A percentile compares a stretch with the other conserved stretches of the same genome.
These are phyloP conservation scores for Tricholaema leucomelas DNA, from an alignment of 2,113 vertebrate genomes.

Conservation along the genomic window DNA sequence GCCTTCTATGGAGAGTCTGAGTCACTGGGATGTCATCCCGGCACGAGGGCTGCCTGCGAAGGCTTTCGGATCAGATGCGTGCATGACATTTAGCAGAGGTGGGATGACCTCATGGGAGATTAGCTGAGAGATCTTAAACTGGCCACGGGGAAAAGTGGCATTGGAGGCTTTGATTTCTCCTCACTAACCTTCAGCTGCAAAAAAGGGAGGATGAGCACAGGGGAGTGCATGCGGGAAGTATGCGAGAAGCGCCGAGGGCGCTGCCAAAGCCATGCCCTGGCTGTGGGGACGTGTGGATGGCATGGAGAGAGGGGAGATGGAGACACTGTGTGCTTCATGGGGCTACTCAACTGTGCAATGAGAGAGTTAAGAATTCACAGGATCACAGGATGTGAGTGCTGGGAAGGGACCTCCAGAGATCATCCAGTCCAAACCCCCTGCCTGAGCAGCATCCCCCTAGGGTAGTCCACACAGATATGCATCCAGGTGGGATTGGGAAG, in stretches of 20 bases:
- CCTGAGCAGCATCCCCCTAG: no score
- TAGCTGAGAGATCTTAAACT: conserved; percentile 61
- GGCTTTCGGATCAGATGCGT: conserved; percentile 74
- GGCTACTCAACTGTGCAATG: neutral
- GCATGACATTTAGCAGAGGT: conserved; percentile 80
- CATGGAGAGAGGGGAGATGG: neutral
- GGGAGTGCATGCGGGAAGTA: conserved; percentile 46
- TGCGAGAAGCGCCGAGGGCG: neutral
- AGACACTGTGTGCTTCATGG: neutral
- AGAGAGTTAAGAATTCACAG: neutral
- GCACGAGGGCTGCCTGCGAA: conserved; percentile 46
- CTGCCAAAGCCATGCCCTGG: neutral
- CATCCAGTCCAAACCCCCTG: no score
- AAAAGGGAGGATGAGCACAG: conserved; percentile 69
- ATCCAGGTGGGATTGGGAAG: no score
- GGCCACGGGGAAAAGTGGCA: conserved; percentile 37
- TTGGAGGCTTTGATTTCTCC: conserved; percentile 51
- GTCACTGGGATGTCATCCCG: conserved; percentile 70
- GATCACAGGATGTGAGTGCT: no score
- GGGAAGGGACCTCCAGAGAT: no score
- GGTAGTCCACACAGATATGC: no score
- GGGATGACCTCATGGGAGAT: conserved; percentile 70
- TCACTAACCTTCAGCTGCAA: conserved; percentile 69
- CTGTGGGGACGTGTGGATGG: neutral
- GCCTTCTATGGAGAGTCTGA: conserved; percentile 51